phyloP scores from a whole-genome alignment of 1,140 invertebrate species.

The Diachasmimorpha longicaudata region DNA sequence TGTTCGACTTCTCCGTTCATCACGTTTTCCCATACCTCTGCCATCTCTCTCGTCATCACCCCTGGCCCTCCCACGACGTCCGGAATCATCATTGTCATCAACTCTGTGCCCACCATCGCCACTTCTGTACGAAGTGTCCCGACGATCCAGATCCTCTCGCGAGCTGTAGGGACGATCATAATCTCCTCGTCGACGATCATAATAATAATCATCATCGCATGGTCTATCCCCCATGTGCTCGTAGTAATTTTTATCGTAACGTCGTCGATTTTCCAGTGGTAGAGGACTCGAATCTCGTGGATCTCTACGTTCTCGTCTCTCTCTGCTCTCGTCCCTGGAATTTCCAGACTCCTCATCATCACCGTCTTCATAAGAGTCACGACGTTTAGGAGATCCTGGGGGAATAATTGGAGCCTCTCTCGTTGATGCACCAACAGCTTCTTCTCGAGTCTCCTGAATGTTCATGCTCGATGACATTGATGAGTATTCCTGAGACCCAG shows the following conservation, averaged over 20 bases:
- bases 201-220: conserved; percentile 63
- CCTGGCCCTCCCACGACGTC: conserved; percentile 51
- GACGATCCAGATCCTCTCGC: conserved; percentile 54
- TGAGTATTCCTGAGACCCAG: conserved; percentile 52
- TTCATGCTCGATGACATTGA: conserved; percentile 42
- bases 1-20: conserved; percentile 48
- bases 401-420: conserved; percentile 42
- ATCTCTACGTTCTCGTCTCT: conserved; percentile 53
- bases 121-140: conserved; percentile 50
- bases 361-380: conserved; percentile 56
- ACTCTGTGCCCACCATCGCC: conserved; percentile 52
- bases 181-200: conserved; percentile 58
- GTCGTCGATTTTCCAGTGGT: conserved; percentile 42
- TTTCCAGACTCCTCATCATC: conserved; percentile 57
- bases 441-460: conserved; percentile 49
- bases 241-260: conserved; percentile 43
- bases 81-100: conserved; percentile 45
- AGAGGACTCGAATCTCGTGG: conserved; percentile 30
- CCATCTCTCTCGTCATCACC: conserved; percentile 58
- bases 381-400: conserved; percentile 44
- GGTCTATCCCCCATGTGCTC: conserved; percentile 55
- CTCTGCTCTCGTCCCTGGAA: conserved; percentile 55
- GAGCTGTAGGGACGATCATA: conserved; percentile 52
- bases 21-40: conserved; percentile 38
- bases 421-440: conserved; percentile 57